These are phyloP conservation scores for Cyprinodon tularosa DNA, from an alignment of 2,113 vertebrate genomes.

Conservation along the genomic window DNA sequence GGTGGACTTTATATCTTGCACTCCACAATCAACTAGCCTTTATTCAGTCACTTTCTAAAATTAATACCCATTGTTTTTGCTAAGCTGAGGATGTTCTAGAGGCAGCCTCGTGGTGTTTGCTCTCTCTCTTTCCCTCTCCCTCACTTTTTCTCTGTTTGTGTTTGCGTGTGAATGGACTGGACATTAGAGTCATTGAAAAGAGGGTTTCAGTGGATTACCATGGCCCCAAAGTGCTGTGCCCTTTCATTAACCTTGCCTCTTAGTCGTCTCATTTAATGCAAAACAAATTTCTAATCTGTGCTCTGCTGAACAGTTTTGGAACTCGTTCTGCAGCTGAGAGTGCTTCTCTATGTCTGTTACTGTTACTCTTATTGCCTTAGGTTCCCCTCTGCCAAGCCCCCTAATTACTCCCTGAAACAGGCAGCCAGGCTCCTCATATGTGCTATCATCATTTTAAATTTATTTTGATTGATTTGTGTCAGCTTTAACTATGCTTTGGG, in stretches of 20 bases:
- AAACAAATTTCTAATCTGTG: constrained; percentile 81
- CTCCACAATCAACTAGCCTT: constrained; percentile 36
- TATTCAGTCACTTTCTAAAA: constrained; percentile 65
- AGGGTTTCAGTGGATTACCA: constrained; percentile 76
- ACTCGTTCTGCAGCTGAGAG: constrained; percentile 15
- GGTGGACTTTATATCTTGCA: constrained; percentile 27
- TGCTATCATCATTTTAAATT: constrained; percentile 90
- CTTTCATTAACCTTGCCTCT: constrained; percentile 84
- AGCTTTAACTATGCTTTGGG: constrained; percentile 93
- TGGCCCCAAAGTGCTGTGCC: constrained; percentile 75
- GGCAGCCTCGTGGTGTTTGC: constrained; percentile 53
- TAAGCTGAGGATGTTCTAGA: constrained; percentile 67
- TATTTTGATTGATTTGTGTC: constrained; percentile 97
- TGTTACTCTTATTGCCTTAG: constrained; percentile 73
- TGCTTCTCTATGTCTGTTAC: constrained; percentile 28
- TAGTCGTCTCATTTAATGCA: constrained; percentile 79
- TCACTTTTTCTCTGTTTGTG: constrained; percentile 15
- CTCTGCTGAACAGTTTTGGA: constrained; percentile 64
- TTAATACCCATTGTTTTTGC: constrained; percentile 70
- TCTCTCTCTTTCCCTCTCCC: background rate
- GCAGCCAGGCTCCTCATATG: constrained; percentile 74
- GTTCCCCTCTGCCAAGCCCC: constrained; percentile 67
- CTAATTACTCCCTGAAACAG: constrained; percentile 80
- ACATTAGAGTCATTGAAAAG: constrained; percentile 57
- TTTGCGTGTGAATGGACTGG: constrained; percentile 15